Percentiles rank a stretch among this genome's conserved stretches.
Conservation (phyloP, 2,113 vertebrate species). For the Isurus oxyrinchus region DNA sequence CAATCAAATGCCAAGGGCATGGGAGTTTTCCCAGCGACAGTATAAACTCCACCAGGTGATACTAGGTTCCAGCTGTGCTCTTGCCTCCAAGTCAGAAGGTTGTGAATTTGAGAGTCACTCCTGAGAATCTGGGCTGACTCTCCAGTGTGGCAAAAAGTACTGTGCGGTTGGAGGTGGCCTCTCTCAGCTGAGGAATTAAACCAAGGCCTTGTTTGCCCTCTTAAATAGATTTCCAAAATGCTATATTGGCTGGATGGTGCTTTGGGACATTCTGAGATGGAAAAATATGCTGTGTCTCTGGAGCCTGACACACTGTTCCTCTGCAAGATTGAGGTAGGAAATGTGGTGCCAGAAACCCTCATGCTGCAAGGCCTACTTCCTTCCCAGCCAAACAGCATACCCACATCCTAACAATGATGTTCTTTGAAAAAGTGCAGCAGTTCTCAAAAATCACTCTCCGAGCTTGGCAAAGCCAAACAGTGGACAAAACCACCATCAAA, state of each 20-base stretch:
- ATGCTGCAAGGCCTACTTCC: neutral
- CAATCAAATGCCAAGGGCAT: neutral
- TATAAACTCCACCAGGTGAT: neutral
- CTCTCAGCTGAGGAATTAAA: neutral
- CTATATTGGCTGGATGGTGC: neutral
- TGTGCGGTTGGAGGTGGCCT: neutral
- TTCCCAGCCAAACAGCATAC: neutral
- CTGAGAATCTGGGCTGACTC: neutral
- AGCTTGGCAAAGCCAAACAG: neutral
- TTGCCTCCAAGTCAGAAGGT: neutral
- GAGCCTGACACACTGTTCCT: neutral
- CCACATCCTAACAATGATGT: neutral
- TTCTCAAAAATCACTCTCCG: neutral
- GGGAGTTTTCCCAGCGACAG: neutral
- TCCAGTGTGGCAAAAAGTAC: neutral
- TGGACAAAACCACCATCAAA: neutral
- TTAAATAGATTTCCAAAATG: neutral
- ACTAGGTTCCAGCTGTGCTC: neutral
- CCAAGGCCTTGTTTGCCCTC: neutral
- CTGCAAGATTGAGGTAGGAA: neutral
- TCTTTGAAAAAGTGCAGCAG: neutral
- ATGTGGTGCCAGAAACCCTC: neutral
- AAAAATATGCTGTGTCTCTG: neutral
- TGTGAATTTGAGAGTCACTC: neutral
- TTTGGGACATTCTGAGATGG: neutral